Evolutionary conservation across 2,797 vertebrate genomes (phyloP).

Genomic region (Gobio occitaniae): DNA sequence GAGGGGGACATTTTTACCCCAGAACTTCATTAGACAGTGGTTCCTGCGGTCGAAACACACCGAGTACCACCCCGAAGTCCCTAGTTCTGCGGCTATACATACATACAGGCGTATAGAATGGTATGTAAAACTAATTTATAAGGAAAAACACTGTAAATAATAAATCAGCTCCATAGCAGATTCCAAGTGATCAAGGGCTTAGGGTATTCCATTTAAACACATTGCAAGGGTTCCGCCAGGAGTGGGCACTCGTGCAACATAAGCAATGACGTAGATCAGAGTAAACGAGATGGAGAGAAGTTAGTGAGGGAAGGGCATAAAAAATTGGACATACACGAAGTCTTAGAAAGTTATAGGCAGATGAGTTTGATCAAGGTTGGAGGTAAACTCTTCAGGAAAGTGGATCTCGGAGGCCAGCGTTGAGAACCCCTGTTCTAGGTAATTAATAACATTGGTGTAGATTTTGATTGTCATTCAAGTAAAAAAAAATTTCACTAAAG

Average conservation of each 20-base stretch:
- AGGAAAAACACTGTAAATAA: background rate
- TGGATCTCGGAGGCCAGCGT: background rate
- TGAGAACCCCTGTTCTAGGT: background rate
- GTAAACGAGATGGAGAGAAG: background rate
- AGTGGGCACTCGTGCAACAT: background rate
- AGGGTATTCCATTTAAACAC: background rate
- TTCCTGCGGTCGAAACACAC: too few relatives aligned
- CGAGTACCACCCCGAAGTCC: too few relatives aligned
- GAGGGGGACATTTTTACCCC: too few relatives aligned
- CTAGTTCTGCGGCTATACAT: background rate
- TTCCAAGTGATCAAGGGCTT: background rate
- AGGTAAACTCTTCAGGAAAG: background rate
- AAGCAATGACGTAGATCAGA: background rate
- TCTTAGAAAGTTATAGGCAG: background rate
- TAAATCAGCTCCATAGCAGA: background rate
- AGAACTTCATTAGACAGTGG: too few relatives aligned
- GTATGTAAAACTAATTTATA: background rate
- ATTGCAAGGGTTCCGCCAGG: background rate
- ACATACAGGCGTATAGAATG: background rate
- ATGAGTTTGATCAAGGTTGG: background rate
- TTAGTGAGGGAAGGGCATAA: background rate
- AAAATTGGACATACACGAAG: background rate
- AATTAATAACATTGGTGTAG: background rate
- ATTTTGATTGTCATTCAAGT: slow-evolving; percentile 1
- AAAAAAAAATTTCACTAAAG: background rate